Evolutionary conservation across 2,888 invertebrate genomes (phyloP).

Genomic region (Galeruca laticollis): DNA sequence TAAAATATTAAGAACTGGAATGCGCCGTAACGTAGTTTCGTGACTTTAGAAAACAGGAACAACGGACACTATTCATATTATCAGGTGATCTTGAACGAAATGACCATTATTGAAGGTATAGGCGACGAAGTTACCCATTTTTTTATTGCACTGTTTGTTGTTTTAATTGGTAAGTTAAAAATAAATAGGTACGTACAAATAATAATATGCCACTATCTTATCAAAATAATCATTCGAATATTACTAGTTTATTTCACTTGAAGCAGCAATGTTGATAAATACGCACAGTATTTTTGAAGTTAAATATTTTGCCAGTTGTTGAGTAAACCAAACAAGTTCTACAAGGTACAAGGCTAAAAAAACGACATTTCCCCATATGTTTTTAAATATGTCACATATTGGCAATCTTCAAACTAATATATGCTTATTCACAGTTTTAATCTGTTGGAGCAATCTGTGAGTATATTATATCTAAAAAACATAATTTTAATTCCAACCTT

Average conservation of each 20-base stretch:
- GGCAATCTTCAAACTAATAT: background rate
- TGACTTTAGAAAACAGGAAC: background rate
- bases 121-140: constrained; percentile 87
- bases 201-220: background rate
- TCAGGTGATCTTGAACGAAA: constrained; percentile 57
- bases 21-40: background rate
- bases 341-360: no score
- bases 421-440: background rate
- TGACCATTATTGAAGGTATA: constrained; percentile 85
- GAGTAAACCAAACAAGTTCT: no score
- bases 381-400: no score
- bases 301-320: no score
- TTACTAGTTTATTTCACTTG: background rate
- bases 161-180: constrained; percentile 63
- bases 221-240: background rate
- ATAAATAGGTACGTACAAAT: background rate
- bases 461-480: no score
- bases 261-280: no score
- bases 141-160: constrained; percentile 72
- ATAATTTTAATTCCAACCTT: no score
- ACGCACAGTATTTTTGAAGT: no score
- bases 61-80: background rate
- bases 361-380: no score
- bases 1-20: background rate
- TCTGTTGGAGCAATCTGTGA: no score